phyloP scores from a whole-genome alignment of 2,888 invertebrate genomes.

The Drepanosiphum platanoidis region DNA sequence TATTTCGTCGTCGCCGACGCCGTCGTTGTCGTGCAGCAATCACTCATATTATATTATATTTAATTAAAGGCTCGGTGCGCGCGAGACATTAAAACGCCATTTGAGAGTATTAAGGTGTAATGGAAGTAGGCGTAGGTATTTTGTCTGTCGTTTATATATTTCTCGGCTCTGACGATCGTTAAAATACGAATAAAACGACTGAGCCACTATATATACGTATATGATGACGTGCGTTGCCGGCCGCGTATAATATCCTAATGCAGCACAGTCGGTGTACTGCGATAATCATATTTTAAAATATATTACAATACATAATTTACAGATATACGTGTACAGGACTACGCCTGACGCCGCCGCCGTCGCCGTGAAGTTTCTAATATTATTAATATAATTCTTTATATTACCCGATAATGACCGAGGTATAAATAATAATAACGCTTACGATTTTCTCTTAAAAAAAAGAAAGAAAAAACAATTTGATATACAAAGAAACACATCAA shows the following conservation, averaged over 20 bases:
- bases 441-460: slow-evolving; percentile 3
- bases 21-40: not conserved
- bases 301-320: slow-evolving; percentile 1
- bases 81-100: slow-evolving; percentile 43
- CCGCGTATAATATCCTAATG: not conserved
- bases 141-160: slow-evolving; percentile 37
- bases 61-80: slow-evolving; percentile 15
- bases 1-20: not conserved
- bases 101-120: slow-evolving; percentile 47
- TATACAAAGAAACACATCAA: not conserved
- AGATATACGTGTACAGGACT: not conserved
- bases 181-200: slow-evolving; percentile 35
- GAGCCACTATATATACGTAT: too few relatives aligned
- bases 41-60: slow-evolving; percentile 1
- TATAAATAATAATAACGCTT: not conserved
- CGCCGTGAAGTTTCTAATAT: not conserved
- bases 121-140: slow-evolving; percentile 42
- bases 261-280: not conserved
- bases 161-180: slow-evolving; percentile 18
- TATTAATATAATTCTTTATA: not conserved
- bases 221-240: not conserved
- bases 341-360: not conserved
- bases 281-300: slow-evolving; percentile 24
- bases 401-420: not conserved
- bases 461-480: too few relatives aligned